Conservation (phyloP, 2,888 invertebrate genomes). For the Trichogramma dendrolimi region DNA sequence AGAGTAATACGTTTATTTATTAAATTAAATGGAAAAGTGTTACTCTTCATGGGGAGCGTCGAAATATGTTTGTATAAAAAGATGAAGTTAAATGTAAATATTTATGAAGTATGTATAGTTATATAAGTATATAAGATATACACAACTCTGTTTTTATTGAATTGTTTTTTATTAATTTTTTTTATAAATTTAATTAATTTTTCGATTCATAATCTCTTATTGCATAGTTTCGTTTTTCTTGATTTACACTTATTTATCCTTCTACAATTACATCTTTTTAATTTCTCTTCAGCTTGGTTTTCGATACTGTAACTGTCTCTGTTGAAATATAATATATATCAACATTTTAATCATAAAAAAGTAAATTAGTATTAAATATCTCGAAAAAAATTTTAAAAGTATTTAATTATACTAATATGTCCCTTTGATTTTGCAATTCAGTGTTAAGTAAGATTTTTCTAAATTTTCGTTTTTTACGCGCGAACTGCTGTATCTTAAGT, state of each 20-base stretch:
- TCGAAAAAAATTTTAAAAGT: not conserved
- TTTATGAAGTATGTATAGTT: slow-evolving; percentile 8
- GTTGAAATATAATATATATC: slow-evolving; percentile 24
- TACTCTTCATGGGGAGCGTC: too few species aligned
- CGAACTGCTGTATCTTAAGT: slow-evolving; percentile 10
- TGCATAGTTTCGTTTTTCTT: slow-evolving; percentile 19
- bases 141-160: not conserved
- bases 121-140: slow-evolving; percentile 14
- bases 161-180: not conserved
- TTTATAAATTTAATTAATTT: slow-evolving; percentile 7
- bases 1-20: too few species aligned
- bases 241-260: slow-evolving; percentile 25
- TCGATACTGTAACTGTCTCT: slow-evolving; percentile 18
- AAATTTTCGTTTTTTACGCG: slow-evolving; percentile 1
- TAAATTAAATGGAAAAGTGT: too few species aligned
- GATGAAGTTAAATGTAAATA: slow-evolving; percentile 10
- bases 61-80: not conserved
- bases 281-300: slow-evolving; percentile 18
- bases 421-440: slow-evolving; percentile 1
- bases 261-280: slow-evolving; percentile 22
- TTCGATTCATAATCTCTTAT: slow-evolving; percentile 16
- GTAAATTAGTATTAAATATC: slow-evolving; percentile 1
- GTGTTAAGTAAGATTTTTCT: slow-evolving; percentile 1
- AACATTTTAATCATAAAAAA: slow-evolving; percentile 1
- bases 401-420: not conserved